Base-by-base conservation (phyloP, 2,888 invertebrate species). In the Anodontia alba region DNA sequence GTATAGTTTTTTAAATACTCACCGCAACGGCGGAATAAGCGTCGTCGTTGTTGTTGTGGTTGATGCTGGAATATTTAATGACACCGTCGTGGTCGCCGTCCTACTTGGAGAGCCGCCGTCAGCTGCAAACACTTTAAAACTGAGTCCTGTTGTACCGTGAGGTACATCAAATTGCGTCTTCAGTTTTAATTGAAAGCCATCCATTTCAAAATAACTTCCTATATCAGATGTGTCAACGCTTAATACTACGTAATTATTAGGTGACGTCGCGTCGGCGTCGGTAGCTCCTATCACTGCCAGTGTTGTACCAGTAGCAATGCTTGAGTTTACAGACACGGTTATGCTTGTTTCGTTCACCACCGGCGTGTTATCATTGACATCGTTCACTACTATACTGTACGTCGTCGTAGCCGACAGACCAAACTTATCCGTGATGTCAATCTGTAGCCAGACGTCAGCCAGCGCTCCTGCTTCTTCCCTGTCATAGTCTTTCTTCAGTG, bases 361-460 rank as follows among this genome's bases (percentile, higher is more conserved):
- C 3, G 85, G 85, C 0, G 36, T 72, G 46, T 83, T 78, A 49
- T 86, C 85, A 49, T 86, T 86, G 1, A 73, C 42, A 51, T 86
- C 85, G 12, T 57, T 72, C 7, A 86, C 76, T 3, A 68, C 68
- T 3, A 86, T 62, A 8, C 74, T 76, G 49, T 70, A 86, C 29
- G 81, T 83, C 7, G 76, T 62, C 2, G 76, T 81, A 1, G 73
- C 76, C 5, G 69, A 69, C 12, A 82, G 51, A 5, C 70, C 73
- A 46, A 69, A 82, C 31, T 73, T 67, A 49, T 82, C 82, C 0
- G 57, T 70, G n/a, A 82, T 62, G n/a, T 49, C 62, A 15, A 82
- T 49, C 36, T 79, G 70, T 15, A 82, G 62, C 15, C 54, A 54
- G 3, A 76, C 73, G 17, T 29, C n/a, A 5, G 68, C 36, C n/a